Base-by-base conservation (phyloP, 1,140 invertebrate genomes). In the Triops cancriformis region DNA sequence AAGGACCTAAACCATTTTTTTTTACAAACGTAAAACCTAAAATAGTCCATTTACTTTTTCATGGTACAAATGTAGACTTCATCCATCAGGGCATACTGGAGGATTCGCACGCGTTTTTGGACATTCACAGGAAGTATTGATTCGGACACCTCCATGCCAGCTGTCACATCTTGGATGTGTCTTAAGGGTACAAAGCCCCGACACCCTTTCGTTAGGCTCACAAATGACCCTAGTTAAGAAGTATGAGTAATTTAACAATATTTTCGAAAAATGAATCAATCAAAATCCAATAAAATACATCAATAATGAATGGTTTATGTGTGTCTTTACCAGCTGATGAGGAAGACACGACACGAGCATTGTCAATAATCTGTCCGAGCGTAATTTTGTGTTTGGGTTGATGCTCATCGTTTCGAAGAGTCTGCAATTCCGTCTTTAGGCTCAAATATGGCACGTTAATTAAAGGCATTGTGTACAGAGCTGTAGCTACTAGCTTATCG, bases 401-500 rank as follows among this genome's bases (percentile, higher is more conserved):
- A 18, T 78, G 12, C 42, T 43, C 4, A 26, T 73, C n/a, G 41
- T 72, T 31, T 78, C 41, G 28, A 45, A 76, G 43, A 51, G 26
- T 12, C 26, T 26, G 10, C 42, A 45, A 83, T 43, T 42, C 83
- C 0, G 78, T 12, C 81, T 78, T 87, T 7, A 88, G 80, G 11
- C 85, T 88, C 74, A 91, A 85, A 80, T 89, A 89, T 1, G 87
- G 86, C n/a, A 89, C 86, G 82, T 92, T 92, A 11, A 90, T 87
- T 0, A 88, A 85, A 1, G 91, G 91, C 82, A 91, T 85, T 23
- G 88, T 85, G 80, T 92, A 93, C 1, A 93, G 81, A 1, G 93
- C 84, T 5, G 87, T 85, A 0, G 89, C 90, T 73, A 83, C 83
- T 23, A 90, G 76, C 43, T 85, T 82, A 73, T 82, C 80, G 9